Percentiles rank a stretch among this genome's conserved stretches.
Conservation (phyloP, 2,888 invertebrate species). For the Erpobdella octoculata region DNA sequence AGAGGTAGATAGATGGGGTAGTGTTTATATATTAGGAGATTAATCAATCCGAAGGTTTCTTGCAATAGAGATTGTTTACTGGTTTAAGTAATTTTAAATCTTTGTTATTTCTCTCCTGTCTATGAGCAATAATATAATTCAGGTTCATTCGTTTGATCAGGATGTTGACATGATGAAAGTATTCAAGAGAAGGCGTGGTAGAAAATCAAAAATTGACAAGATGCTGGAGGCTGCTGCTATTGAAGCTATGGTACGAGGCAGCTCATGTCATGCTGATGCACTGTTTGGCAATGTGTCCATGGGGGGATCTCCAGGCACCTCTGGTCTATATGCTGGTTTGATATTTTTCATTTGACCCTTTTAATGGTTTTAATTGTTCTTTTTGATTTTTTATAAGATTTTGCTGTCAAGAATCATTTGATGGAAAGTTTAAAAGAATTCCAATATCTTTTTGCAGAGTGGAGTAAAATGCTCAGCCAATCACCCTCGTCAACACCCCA, state of each 20-base stretch:
- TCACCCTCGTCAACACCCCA: conserved; percentile 4
- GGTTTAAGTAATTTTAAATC: not conserved
- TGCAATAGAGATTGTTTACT: no score
- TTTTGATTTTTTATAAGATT: no score
- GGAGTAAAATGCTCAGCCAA: conserved; percentile 10
- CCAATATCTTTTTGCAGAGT: not conserved
- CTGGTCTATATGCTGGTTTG: not conserved
- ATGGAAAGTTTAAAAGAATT: not conserved
- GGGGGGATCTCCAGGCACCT: not conserved
- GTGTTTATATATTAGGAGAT: not conserved
- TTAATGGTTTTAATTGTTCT: not conserved
- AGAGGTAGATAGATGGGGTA: not conserved
- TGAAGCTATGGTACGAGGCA: conserved; percentile 26
- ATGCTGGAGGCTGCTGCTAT: conserved; percentile 46
- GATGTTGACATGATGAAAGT: conserved; percentile 28
- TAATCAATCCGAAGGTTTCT: no score
- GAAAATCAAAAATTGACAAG: conserved; percentile 49
- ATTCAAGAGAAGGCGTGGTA: conserved; percentile 42
- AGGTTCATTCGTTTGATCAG: not conserved
- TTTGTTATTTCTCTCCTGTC: not conserved
- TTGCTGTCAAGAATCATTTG: no score
- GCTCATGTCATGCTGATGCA: not conserved
- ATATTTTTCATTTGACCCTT: not conserved
- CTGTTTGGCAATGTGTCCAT: no score
- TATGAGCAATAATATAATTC: not conserved